Base-by-base conservation (phyloP, 2,797 vertebrate genomes). In the Heterohyrax brucei region DNA sequence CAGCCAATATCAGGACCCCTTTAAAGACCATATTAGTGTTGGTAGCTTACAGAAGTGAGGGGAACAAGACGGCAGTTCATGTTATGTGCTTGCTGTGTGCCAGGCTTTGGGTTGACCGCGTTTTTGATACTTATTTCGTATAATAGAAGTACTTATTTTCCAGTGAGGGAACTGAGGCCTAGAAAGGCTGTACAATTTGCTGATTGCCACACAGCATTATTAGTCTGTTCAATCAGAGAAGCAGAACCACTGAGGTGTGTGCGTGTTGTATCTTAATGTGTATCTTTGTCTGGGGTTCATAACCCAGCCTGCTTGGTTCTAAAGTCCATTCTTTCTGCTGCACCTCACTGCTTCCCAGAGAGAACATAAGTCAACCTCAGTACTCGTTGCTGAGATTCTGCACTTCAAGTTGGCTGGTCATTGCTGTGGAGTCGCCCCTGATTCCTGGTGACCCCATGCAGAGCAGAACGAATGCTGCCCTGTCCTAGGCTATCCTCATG, bases 241-340 rank as follows among this genome's bases (percentile, higher is more conserved):
- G 46, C 56, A 72, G 86, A 86, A 72, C 33, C 79, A 48, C 33
- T n/a, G 44, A 48, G n/a, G 72, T 21, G 3, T 5, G 30, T 79
- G 48, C 61, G 46, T 80, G n/a, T 76, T 80, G n/a, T 76, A 30
- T 83, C 30, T 59, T 30, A 22, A 7, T 75, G 10, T 88, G 12
- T 28, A 28, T n/a, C 64, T 96, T 39, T 88, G 66, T 77, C 53
- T 62, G 77, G 68, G 59, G 91, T 30, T 50, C 48, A 53, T 80
- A 92, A 85, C 18, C 8, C n/a, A 87, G 66, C 12, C n/a, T 91
- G 72, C 79, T 86, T 91, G 66, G 88, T 82, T 95, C 95, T 92
- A 78, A 78, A 92, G 64, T 96, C 95, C 66, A 59, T 91, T 89
- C 30, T 86, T 96, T 84, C 76, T 39, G 9, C 10, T 48, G 5